phyloP scores from a whole-genome alignment of 1,140 invertebrate genomes.

The Caenorhabditis briggsae region DNA sequence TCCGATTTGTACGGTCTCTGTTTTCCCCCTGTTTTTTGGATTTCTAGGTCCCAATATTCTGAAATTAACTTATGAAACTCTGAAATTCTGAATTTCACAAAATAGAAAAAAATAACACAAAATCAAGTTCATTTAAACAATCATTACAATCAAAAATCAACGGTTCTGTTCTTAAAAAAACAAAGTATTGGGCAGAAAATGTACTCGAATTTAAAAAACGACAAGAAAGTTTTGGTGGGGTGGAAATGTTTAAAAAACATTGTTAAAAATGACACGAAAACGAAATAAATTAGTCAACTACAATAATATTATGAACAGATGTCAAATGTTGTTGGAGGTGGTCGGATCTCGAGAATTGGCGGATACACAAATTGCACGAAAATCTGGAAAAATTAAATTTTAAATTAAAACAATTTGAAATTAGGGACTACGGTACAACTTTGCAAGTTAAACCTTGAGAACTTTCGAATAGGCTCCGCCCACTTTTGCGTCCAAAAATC shows the following conservation, averaged over 20 bases:
- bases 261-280: neutral
- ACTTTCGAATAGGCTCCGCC: neutral
- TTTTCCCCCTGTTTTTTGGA: too few relatives aligned
- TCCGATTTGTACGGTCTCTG: too few relatives aligned
- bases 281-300: neutral
- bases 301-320: conserved; percentile 23
- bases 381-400: neutral
- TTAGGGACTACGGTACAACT: too few relatives aligned
- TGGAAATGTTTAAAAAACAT: neutral
- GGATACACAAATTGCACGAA: neutral
- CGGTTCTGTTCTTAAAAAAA: conserved; percentile 1
- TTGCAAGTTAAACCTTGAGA: too few relatives aligned
- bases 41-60: too few relatives aligned
- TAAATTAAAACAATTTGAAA: too few relatives aligned
- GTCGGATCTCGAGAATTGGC: conserved; percentile 35
- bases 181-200: neutral
- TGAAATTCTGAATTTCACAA: too few relatives aligned
- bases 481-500: neutral
- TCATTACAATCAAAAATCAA: neutral
- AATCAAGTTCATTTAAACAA: too few relatives aligned
- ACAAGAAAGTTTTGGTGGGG: neutral
- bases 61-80: too few relatives aligned
- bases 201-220: neutral
- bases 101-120: too few relatives aligned
- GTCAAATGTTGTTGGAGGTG: conserved; percentile 42